These are phyloP conservation scores for Barypeithes pellucidus DNA, from an alignment of 2,888 invertebrate species.

Conservation along the genomic window DNA sequence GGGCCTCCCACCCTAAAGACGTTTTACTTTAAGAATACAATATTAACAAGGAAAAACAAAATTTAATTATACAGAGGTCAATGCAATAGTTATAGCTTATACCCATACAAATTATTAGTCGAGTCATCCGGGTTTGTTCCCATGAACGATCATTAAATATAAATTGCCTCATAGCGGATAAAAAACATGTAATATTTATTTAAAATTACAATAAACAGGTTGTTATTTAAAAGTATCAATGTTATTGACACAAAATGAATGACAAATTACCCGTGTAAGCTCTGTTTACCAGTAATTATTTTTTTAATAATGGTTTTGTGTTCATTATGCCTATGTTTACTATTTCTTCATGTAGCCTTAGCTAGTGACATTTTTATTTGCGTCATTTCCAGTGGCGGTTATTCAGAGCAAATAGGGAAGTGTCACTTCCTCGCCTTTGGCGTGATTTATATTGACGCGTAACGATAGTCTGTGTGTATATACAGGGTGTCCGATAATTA, in stretches of 20 bases:
- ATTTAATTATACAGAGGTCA: constrained; percentile 22
- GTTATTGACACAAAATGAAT: constrained; percentile 16
- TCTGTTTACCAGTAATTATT: background rate
- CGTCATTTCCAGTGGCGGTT: no score
- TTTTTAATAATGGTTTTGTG: background rate
- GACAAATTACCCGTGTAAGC: constrained; percentile 11
- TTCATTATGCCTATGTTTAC: background rate
- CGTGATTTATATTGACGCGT: no score
- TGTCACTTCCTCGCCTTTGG: no score
- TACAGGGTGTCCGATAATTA: no score
- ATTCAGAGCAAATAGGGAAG: no score
- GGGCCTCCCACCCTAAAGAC: no score
- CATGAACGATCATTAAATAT: constrained; percentile 22
- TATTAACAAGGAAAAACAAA: background rate
- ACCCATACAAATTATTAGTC: constrained; percentile 6
- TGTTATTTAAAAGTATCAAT: constrained; percentile 9
- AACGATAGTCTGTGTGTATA: no score
- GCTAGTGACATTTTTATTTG: constrained; percentile 5
- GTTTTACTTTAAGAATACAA: no score
- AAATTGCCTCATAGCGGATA: constrained; percentile 23
- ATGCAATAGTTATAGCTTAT: background rate
- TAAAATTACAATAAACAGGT: constrained; percentile 7
- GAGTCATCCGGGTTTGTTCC: constrained; percentile 8
- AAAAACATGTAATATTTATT: constrained; percentile 9
- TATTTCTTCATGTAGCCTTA: no score